A percentile compares a stretch with the other conserved stretches of the same genome.
phyloP scores from a whole-genome alignment of 2,113 vertebrate species.

The Oreochromis tanganicae region DNA sequence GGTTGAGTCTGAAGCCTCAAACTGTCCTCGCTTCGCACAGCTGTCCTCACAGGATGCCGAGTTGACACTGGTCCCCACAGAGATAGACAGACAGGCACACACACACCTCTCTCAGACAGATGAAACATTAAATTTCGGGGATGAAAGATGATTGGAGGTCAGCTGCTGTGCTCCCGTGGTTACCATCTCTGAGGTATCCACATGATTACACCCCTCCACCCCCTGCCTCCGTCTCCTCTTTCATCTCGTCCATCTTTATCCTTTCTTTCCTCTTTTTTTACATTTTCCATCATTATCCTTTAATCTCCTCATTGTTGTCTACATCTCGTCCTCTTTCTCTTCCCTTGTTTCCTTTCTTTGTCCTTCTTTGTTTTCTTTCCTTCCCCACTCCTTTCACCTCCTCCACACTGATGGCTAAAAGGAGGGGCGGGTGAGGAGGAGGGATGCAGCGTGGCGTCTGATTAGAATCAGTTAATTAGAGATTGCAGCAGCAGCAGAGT shows the following conservation, averaged over 20 bases:
- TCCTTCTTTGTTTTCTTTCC: background rate
- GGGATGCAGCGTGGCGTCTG: background rate
- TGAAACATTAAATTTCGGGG: background rate
- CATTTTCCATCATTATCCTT: background rate
- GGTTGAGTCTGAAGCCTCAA: background rate
- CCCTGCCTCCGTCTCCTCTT: background rate
- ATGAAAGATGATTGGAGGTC: slow-evolving; percentile 25
- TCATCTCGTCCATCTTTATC: background rate
- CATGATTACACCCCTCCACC: background rate
- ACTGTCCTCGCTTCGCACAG: background rate
- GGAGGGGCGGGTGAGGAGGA: background rate
- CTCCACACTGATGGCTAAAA: background rate
- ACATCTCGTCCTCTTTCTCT: background rate
- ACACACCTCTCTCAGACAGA: background rate
- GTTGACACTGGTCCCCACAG: background rate
- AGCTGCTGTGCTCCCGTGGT: slow-evolving; percentile 12
- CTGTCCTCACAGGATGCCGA: background rate
- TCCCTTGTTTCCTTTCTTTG: background rate
- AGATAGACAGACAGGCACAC: background rate
- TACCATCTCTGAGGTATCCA: slow-evolving; percentile 9
- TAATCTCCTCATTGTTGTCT: background rate
- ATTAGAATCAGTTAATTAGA: slow-evolving; percentile 26
- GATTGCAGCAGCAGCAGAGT: background rate
- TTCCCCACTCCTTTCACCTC: background rate
- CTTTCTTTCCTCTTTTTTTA: background rate